Evolutionary conservation across 2,797 vertebrate species (phyloP).

Genomic region (Gambelia wislizenii): DNA sequence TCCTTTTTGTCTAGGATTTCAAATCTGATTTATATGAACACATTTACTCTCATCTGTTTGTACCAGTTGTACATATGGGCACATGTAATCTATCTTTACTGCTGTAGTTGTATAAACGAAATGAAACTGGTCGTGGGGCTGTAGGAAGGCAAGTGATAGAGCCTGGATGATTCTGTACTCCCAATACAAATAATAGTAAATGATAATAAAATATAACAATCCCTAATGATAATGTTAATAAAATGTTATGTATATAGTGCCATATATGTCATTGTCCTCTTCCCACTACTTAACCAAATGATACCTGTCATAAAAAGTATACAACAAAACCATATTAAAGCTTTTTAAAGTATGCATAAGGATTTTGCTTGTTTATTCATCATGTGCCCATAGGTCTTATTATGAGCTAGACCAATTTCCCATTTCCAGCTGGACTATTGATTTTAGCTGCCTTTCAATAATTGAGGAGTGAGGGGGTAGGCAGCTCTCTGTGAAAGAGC

Average conservation of each 20-base stretch:
- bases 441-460: constrained; percentile 32
- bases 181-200: not conserved
- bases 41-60: not conserved
- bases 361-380: constrained; percentile 9
- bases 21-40: not conserved
- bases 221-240: not conserved
- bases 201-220: not conserved
- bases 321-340: not conserved
- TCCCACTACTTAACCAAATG: not conserved
- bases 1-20: not conserved
- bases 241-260: not conserved
- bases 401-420: constrained; percentile 29
- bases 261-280: not conserved
- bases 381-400: not conserved
- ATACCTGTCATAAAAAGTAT: not conserved
- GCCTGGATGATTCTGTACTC: not conserved
- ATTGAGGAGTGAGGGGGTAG: constrained; percentile 9
- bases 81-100: not conserved
- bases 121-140: not conserved
- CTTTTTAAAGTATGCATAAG: not conserved
- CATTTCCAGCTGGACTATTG: constrained; percentile 28
- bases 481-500: not conserved
- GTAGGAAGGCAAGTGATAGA: not conserved
- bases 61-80: not conserved
- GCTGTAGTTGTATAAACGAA: not conserved